Evolutionary conservation across 1,140 invertebrate species (phyloP), one percentile per base, ranked within the genome.

Genomic region (Macrocentrus cingulum): DNA sequence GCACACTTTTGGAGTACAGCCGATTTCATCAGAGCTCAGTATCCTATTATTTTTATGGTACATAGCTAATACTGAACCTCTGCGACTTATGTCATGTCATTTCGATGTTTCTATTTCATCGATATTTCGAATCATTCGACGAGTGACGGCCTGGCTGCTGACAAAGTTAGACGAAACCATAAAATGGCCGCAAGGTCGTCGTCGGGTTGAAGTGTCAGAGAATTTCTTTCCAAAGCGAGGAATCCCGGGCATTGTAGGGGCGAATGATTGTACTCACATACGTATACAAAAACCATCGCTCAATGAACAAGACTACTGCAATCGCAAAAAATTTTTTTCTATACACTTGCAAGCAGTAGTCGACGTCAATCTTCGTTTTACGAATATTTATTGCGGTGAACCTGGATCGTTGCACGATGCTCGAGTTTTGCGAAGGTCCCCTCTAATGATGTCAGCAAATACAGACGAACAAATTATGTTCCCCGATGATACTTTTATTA

Each of bases 241-340:
- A 9, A 59, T 64, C 36, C 6, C 48, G 0, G 44, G 45, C 20
- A 18, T 66, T 18, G 36, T 68, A 16, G 64, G 58, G 8, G 60
- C 59, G n/a, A 66, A 65, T 11, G 66, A 66, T 59, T 53, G 63
- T 18, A 60, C 22, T 9, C 59, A 68, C 52, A 63, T 65, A 25
- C 19, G 54, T 37, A 66, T 68, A 20, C 46, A 49, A 58, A 62
- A 55, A 53, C 58, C 66, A 41, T 20, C 23, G 22, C 20, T 34
- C 9, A 20, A 56, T 48, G 42, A 53, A 15, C 7, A 22, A 34
- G 57, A 59, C 34, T 65, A 65, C 62, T 45, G 13, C 22, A 60
- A 60, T 49, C 51, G 58, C 1, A 57, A 62, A 59, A 62, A 52
- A 48, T 62, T 41, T 41, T 62, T 58, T 36, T 62, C 55, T 36